Conservation (phyloP, 2,113 vertebrate species). For the Crotalus horridus region DNA sequence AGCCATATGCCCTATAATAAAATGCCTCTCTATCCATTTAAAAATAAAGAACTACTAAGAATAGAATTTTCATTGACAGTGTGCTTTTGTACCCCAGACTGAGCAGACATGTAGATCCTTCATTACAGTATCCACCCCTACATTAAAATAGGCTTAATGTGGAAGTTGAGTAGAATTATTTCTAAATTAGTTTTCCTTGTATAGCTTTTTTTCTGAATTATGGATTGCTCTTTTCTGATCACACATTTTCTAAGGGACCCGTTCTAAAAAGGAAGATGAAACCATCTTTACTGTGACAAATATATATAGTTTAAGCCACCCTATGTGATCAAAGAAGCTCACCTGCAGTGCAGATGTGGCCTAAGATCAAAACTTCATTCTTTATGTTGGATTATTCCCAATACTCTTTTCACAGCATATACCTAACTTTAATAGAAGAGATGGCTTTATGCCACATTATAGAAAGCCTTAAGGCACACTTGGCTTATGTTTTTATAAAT, state of each 20-base stretch:
- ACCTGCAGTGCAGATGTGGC: conserved; percentile 16
- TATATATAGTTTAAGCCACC: neutral
- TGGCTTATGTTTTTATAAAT: conserved; percentile 8
- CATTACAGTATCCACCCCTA: neutral
- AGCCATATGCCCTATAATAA: neutral
- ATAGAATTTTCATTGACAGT: neutral
- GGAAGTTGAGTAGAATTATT: neutral
- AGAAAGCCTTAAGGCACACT: neutral
- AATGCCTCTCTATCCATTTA: neutral
- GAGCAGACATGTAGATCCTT: neutral
- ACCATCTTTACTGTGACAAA: neutral
- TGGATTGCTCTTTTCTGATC: neutral
- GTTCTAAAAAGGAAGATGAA: neutral
- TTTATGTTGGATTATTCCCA: neutral
- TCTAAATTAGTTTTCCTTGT: neutral
- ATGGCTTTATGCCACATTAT: conserved; percentile 5
- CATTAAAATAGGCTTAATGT: neutral
- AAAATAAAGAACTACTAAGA: neutral
- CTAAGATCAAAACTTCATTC: conserved; percentile 2
- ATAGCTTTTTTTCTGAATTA: neutral
- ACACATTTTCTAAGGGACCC: neutral
- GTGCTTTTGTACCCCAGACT: neutral
- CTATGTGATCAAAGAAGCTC: neutral
- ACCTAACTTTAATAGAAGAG: neutral
- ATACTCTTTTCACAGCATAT: neutral